These are phyloP conservation scores for Boulengeromyrus knoepffleri DNA, from an alignment of 2,113 vertebrate species.

Conservation along the genomic window DNA sequence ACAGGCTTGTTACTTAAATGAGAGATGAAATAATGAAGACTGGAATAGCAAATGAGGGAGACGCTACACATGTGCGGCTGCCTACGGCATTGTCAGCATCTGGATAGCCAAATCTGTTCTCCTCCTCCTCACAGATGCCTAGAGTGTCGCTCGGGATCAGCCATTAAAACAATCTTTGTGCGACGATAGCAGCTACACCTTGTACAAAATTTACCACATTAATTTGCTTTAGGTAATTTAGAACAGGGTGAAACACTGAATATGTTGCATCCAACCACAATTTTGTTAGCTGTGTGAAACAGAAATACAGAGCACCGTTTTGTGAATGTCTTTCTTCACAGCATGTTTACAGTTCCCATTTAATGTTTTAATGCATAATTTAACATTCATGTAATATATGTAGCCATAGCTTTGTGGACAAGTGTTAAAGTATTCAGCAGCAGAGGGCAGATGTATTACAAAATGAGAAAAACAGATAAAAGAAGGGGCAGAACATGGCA, in stretches of 20 bases:
- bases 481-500: neutral
- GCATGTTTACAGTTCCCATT: neutral
- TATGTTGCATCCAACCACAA: neutral
- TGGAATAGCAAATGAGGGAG: neutral
- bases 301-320: neutral
- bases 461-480: neutral
- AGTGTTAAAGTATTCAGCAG: neutral
- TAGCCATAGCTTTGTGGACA: neutral
- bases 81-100: constrained; percentile 32
- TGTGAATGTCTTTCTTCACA: neutral
- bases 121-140: constrained; percentile 30
- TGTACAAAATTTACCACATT: neutral
- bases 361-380: neutral
- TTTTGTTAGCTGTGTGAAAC: neutral
- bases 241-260: neutral
- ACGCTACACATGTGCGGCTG: constrained; percentile 19
- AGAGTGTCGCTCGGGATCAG: constrained; percentile 10
- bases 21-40: constrained; percentile 6
- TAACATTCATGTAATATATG: neutral
- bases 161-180: constrained; percentile 10
- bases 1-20: constrained; percentile 24
- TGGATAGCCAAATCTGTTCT: constrained; percentile 30
- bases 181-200: constrained; percentile 2
- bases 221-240: neutral
- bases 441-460: neutral